Evolutionary conservation across 92 coral and sea anemone species (phyloP).

Genomic region (Porites lobata): DNA sequence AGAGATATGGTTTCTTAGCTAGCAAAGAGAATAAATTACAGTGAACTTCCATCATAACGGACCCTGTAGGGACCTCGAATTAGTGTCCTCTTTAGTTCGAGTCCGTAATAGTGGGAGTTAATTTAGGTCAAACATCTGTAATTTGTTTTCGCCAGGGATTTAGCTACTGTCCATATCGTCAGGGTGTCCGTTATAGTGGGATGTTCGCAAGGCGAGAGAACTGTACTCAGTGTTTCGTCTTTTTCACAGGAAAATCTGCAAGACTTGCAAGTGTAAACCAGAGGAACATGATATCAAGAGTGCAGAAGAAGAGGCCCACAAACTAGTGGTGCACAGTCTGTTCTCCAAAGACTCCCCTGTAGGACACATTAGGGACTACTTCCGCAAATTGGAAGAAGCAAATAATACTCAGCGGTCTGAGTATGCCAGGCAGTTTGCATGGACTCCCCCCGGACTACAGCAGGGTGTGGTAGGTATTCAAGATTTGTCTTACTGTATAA

Average conservation of each 20-base stretch:
- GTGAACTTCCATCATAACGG: too few species aligned
- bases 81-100: too few species aligned
- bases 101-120: too few species aligned
- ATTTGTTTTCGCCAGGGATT: too few species aligned
- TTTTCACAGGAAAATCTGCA: conserved; percentile 91
- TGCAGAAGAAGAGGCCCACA: conserved; percentile 88
- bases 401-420: conserved; percentile 75
- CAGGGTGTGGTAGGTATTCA: conserved; percentile 87
- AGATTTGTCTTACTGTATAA: neutral
- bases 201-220: too few species aligned
- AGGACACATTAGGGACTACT: conserved; percentile 84
- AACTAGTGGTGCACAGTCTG: conserved; percentile 82
- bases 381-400: conserved; percentile 77
- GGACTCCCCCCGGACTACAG: conserved; percentile 96
- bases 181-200: too few species aligned
- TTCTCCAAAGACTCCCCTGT: conserved; percentile 85
- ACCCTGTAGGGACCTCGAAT: too few species aligned
- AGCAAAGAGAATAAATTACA: too few species aligned
- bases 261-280: conserved; percentile 95
- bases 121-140: too few species aligned
- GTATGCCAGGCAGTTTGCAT: conserved; percentile 88
- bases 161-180: too few species aligned
- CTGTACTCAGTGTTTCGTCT: neutral
- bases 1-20: too few species aligned
- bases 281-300: conserved; percentile 98